Base-by-base conservation (phyloP, 2,888 invertebrate genomes). In the Resseliella maxima region DNA sequence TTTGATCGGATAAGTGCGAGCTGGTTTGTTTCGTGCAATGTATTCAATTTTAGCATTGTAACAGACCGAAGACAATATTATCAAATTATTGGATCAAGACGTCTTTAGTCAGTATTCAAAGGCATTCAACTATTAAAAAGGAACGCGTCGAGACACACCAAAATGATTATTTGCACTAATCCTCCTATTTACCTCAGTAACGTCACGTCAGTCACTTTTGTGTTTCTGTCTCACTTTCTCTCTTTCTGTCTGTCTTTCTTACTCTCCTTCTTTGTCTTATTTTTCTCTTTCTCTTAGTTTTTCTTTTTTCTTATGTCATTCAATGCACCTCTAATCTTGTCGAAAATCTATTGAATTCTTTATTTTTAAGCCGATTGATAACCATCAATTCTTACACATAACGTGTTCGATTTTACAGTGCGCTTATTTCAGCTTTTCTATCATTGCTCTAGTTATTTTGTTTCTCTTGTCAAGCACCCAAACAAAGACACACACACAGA, bases 311-410 rank as follows among this genome's bases (percentile, higher is more conserved):
- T 41, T 12, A 41, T 41, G 41, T 15, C 31, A 12, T 72, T 31
- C 72, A 72, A 72, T 31, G 31, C 12, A 15, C 35, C n/a, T 35
- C 31, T 72, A 72, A 72, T 31, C 72, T 72, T 59, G 59, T 59
- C 59, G 59, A 59, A n/a, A 59, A 59, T 59, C 59, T 59, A 59
- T 59, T 59, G 59, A 59, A 59, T 59, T 59, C 27, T 72, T 72
- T 35, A 15, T 72, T 72, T 72, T 72, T 72, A 27, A 72, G 72
- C 27, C 35, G 72, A 31, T 31, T 35, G 72, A 72, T 72, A 31
- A 72, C 31, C 72, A 72, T 72, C 72, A 2, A 0, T 27, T 59
- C 24, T 59, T 59, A 59, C 59, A 59, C 59, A 27, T 59, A 27
- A 59, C 27, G 59, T 59, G 12, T 59, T 59, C 59, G 59, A 59